Conservation (phyloP, 2,113 vertebrate species). For the Halichoerus grypus region DNA sequence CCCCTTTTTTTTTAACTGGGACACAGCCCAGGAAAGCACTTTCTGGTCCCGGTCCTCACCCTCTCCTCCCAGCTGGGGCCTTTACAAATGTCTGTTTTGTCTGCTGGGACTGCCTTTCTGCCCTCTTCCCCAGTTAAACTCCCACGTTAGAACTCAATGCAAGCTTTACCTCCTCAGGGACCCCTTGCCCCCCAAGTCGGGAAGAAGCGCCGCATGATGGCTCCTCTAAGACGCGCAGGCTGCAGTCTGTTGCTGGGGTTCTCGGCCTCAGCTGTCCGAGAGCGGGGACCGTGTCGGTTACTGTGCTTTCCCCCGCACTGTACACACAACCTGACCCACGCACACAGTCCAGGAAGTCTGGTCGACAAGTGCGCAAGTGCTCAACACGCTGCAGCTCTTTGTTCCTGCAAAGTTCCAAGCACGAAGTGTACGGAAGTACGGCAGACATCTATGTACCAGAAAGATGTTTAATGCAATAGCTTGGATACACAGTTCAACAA, state of each 20-base stretch:
- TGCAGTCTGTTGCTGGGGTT: too few relatives aligned
- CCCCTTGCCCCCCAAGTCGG: not conserved
- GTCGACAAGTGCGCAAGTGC: not conserved
- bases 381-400: not conserved
- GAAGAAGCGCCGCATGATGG: fast-evolving
- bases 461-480: conserved; percentile 70
- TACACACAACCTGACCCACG: not conserved
- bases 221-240: not conserved
- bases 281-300: not conserved
- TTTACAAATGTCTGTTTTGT: fast-evolving
- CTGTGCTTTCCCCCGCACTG: not conserved
- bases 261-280: not conserved
- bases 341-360: not conserved
- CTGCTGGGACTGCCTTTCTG: not conserved
- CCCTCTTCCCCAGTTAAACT: not conserved
- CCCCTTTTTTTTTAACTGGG: not conserved
- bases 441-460: conserved; percentile 13
- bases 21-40: not conserved
- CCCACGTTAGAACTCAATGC: not conserved
- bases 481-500: conserved; percentile 63
- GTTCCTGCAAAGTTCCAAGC: not conserved
- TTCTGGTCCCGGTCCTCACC: not conserved
- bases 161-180: not conserved
- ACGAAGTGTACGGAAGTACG: not conserved
- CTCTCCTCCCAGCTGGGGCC: not conserved